phyloP scores from a whole-genome alignment of 2,797 vertebrate genomes.

The Bradypus variegatus region DNA sequence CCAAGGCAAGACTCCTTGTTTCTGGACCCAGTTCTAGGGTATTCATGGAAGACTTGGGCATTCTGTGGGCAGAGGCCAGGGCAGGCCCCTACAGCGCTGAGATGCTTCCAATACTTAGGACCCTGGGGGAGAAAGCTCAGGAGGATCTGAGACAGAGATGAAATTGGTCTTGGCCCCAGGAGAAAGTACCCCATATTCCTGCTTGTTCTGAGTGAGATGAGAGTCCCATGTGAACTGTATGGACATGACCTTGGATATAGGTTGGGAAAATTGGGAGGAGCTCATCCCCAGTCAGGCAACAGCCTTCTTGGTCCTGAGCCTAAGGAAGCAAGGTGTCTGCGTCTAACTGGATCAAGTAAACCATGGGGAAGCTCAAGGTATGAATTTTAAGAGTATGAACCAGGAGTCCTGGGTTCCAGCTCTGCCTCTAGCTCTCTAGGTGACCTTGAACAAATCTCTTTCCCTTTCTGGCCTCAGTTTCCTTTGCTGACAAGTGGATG shows the following conservation, averaged over 20 bases:
- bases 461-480: background rate
- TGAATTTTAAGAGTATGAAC: background rate
- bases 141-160: background rate
- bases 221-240: background rate
- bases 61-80: background rate
- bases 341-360: background rate
- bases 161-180: background rate
- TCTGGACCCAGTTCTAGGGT: background rate
- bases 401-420: background rate
- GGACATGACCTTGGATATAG: background rate
- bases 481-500: background rate
- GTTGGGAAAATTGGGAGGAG: background rate
- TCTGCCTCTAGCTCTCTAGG: background rate
- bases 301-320: background rate
- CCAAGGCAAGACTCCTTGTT: background rate
- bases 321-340: background rate
- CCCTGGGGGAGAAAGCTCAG: background rate
- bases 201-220: background rate
- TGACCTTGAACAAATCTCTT: background rate
- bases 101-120: background rate
- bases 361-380: background rate
- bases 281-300: background rate
- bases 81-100: background rate
- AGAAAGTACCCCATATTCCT: background rate
- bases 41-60: background rate